Percentiles rank a stretch among this genome's conserved stretches.
Evolutionary conservation across 2,888 invertebrate genomes (phyloP).

Genomic region (Melangyna quadrimaculata): DNA sequence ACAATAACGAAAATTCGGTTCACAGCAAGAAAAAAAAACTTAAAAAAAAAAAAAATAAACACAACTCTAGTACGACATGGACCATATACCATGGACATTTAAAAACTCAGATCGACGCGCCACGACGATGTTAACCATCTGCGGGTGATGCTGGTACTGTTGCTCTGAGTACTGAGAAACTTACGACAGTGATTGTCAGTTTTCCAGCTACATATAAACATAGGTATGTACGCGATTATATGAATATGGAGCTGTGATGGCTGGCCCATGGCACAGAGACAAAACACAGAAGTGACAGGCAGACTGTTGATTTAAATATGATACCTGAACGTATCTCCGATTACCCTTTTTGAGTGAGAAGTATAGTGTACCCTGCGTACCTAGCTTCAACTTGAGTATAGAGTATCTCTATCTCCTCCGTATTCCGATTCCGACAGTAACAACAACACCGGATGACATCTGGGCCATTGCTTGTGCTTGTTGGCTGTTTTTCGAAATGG

Average conservation of each 20-base stretch:
- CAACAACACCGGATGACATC: slow-evolving; percentile 64
- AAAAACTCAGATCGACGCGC: slow-evolving; percentile 5
- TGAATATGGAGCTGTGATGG: not conserved
- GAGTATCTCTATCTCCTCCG: slow-evolving; percentile 53
- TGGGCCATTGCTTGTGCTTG: slow-evolving; percentile 52
- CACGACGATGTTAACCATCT: slow-evolving; percentile 61
- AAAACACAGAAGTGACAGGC: slow-evolving; percentile 60
- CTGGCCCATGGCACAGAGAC: slow-evolving; percentile 15
- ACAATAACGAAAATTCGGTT: slow-evolving; percentile 45
- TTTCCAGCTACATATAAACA: not conserved
- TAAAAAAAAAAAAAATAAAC: too few relatives aligned
- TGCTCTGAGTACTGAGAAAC: slow-evolving; percentile 10
- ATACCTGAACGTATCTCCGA: slow-evolving; percentile 69
- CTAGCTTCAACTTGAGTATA: slow-evolving; percentile 25
- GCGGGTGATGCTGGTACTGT: slow-evolving; percentile 61
- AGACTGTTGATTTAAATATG: slow-evolving; percentile 70
- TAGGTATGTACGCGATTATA: not conserved
- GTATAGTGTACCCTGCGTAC: slow-evolving; percentile 14
- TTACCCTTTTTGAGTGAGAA: slow-evolving; percentile 62
- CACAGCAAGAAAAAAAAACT: slow-evolving; percentile 25
- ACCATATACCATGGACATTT: slow-evolving; percentile 14
- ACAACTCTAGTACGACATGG: slow-evolving; percentile 15
- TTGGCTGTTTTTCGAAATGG: slow-evolving; percentile 54
- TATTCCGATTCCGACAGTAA: not conserved
- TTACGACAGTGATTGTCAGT: slow-evolving; percentile 52